Percentiles rank a stretch among this genome's conserved stretches.
Evolutionary conservation across 2,113 vertebrate genomes (phyloP).

Genomic region (Chlorocebus sabaeus): DNA sequence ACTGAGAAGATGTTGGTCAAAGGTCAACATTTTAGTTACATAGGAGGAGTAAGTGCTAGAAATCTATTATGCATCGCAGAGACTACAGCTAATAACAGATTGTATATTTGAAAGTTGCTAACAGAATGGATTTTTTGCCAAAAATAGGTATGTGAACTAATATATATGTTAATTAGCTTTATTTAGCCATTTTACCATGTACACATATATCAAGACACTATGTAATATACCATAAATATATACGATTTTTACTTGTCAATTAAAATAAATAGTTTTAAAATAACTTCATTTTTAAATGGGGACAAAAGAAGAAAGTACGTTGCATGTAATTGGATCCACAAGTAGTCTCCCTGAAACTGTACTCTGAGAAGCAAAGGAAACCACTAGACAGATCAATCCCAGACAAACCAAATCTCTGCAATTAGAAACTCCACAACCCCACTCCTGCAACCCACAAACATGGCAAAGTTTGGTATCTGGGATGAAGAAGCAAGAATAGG

Average conservation of each 20-base stretch:
- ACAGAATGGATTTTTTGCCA: background rate
- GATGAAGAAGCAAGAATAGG: background rate
- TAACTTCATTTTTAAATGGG: background rate
- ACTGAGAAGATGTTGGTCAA: background rate
- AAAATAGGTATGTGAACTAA: background rate
- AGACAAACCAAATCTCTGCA: background rate
- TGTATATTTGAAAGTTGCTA: background rate
- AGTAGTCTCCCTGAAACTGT: background rate
- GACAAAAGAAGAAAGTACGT: background rate
- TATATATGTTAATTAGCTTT: background rate
- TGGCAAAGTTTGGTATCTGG: background rate
- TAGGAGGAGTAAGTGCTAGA: background rate
- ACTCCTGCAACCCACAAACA: background rate
- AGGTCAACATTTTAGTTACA: background rate
- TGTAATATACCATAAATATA: background rate
- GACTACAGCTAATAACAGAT: background rate
- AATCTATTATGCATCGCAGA: background rate
- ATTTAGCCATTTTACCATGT: background rate
- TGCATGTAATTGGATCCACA: background rate
- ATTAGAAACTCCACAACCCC: background rate
- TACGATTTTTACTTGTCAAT: background rate
- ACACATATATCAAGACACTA: background rate
- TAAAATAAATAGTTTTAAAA: background rate
- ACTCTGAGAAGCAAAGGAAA: background rate
- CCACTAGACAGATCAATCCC: background rate